Base-by-base conservation (phyloP, 2,888 invertebrate genomes). In the Zelleria hepariella region DNA sequence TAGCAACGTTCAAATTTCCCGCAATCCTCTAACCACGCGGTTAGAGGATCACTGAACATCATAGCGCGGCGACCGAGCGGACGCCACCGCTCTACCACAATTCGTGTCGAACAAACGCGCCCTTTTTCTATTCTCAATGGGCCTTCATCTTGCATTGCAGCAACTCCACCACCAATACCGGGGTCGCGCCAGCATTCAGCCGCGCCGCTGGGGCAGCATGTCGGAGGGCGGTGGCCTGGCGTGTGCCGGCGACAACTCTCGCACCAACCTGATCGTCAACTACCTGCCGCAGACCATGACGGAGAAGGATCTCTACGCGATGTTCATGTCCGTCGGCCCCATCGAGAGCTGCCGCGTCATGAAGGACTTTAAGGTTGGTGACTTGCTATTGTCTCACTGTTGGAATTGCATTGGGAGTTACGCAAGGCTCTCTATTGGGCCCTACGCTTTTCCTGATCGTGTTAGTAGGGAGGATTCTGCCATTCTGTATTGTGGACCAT, bases 221-320 rank as follows among this genome's bases (percentile, higher is more conserved):
- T 86, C 87, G 0, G 88, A 88, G 61, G 84, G 86, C 2, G 86
- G 84, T 0, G 87, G 86, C 1, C 70, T 86, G 26, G 84, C 86
- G 4, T 80, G 81, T 21, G 87, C 83, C 0, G 82, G 86, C 47
- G 90, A 90, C 73, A 71, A 73, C 48, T 71, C 82, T 63, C 90
- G 90, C 69, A 96, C 96, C 61, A 98, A 98, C 89, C 91, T 98
- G 69, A 98, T 98, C 68, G 95, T 98, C 73, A 98, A 98, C 90
- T 98, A 98, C 83, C 91, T 98, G 71, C 98, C 98, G 27, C 98
- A 98, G 86, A 95, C 94, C 71, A 94, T 98, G 91, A 95, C 95
- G 1, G 98, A 98, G 79, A 94, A 95, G 75, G 97, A 97, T 73
- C 91, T 98, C 60, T 95, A 94, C 77, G 93, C 94, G 65, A 93